Conservation (phyloP, 2,888 invertebrate genomes). For the Hedychridium roseum region DNA sequence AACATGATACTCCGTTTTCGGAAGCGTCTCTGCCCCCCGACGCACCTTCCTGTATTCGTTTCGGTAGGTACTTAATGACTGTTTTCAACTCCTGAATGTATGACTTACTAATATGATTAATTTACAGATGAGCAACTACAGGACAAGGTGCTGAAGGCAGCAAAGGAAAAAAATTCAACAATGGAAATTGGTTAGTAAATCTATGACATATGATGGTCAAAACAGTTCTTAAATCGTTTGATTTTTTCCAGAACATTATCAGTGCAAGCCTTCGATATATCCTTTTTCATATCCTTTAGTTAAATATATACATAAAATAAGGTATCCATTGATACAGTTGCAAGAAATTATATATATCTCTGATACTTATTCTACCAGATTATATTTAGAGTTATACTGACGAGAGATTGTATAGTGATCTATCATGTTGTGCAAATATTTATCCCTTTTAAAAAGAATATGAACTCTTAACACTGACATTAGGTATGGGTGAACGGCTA, state of each 20-base stretch:
- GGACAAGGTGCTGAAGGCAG: conserved; percentile 50
- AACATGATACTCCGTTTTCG: conserved; percentile 63
- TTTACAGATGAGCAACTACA: conserved; percentile 64
- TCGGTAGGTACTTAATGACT: conserved; percentile 32
- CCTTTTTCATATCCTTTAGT: conserved; percentile 61
- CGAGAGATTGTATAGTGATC: no score
- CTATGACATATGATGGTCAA: conserved; percentile 1
- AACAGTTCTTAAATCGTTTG: conserved; percentile 34
- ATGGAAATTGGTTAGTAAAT: conserved; percentile 52
- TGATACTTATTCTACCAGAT: neutral
- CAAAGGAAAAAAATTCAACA: conserved; percentile 44
- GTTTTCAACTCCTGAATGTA: no score
- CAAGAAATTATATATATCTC: conserved; percentile 1
- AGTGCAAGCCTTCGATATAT: conserved; percentile 55
- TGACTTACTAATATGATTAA: neutral
- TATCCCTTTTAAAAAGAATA: conserved; percentile 11
- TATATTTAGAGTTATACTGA: no score
- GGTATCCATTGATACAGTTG: no score
- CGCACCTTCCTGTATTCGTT: conserved; percentile 52
- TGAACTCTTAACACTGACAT: conserved; percentile 44
- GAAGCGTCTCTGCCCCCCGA: conserved; percentile 52
- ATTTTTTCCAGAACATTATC: conserved; percentile 59
- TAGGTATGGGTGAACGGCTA: conserved; percentile 55
- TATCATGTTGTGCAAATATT: neutral
- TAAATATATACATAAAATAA: conserved; percentile 9